phyloP scores from a whole-genome alignment of 2,797 vertebrate species.

The Xenops minutus region DNA sequence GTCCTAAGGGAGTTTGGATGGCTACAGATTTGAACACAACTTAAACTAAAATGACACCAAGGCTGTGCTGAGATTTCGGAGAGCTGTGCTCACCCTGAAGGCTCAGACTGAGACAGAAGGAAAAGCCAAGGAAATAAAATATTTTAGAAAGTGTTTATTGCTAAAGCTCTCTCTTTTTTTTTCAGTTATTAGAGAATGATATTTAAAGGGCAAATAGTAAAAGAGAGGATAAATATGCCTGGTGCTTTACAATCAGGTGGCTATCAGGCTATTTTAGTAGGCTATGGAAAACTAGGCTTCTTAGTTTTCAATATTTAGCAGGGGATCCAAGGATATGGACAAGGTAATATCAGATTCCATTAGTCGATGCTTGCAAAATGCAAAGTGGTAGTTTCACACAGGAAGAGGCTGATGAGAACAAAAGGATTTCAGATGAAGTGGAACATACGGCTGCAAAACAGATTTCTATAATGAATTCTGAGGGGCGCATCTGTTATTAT shows the following conservation, averaged over 20 bases:
- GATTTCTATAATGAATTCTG: slow-evolving; percentile 69
- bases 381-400: slow-evolving; percentile 51
- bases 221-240: not conserved
- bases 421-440: slow-evolving; percentile 71
- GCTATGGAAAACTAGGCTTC: not conserved
- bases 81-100: not conserved
- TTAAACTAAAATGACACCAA: not conserved
- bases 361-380: slow-evolving; percentile 58
- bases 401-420: slow-evolving; percentile 67
- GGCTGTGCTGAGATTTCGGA: not conserved
- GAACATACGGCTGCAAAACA: slow-evolving; percentile 67
- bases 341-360: slow-evolving; percentile 57
- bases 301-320: slow-evolving; percentile 24
- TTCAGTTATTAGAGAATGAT: not conserved
- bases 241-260: not conserved
- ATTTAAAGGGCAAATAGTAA: not conserved
- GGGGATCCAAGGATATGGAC: slow-evolving; percentile 5
- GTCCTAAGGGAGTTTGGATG: not conserved
- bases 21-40: not conserved
- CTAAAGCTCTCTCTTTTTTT: not conserved
- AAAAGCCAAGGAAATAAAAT: not conserved
- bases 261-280: not conserved
- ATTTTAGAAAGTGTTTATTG: not conserved
- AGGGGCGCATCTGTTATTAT: slow-evolving; percentile 70
- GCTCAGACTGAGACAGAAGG: not conserved